Conservation (phyloP, 2,797 vertebrate genomes). For the Peromyscus attwateri region DNA sequence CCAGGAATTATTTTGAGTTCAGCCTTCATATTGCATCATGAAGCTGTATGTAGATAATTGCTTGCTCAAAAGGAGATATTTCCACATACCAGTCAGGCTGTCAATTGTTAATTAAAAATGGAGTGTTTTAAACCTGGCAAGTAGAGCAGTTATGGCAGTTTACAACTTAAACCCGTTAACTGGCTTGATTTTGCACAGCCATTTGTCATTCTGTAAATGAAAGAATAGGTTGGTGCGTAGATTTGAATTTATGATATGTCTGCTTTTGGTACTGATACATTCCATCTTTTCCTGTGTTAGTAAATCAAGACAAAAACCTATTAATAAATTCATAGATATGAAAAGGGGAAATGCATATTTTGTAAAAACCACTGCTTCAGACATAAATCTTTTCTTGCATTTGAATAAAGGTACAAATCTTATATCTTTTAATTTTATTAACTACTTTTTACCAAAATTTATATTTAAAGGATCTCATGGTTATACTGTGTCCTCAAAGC, state of each 20-base stretch:
- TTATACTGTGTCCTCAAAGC: slow-evolving; percentile 13
- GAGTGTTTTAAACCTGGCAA: neutral
- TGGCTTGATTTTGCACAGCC: slow-evolving; percentile 35
- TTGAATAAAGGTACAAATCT: slow-evolving; percentile 42
- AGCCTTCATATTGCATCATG: neutral
- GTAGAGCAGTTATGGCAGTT: neutral
- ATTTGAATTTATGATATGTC: slow-evolving; percentile 66
- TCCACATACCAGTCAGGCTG: neutral
- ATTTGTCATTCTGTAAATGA: slow-evolving; percentile 63
- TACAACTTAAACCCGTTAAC: slow-evolving; percentile 39
- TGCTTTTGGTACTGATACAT: slow-evolving; percentile 26
- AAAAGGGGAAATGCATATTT: slow-evolving; percentile 43
- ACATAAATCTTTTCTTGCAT: slow-evolving; percentile 56
- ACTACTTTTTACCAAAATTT: neutral
- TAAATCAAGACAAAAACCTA: slow-evolving; percentile 69
- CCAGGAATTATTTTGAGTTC: neutral
- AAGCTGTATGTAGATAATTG: neutral
- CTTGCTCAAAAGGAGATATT: slow-evolving; percentile 39
- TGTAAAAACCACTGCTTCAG: slow-evolving; percentile 45
- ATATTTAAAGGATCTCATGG: neutral
- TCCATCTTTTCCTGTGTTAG: slow-evolving; percentile 62
- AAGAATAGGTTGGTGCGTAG: neutral
- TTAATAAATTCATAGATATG: slow-evolving; percentile 69
- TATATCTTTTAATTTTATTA: slow-evolving; percentile 41
- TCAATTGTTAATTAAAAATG: slow-evolving; percentile 40